phyloP scores from a whole-genome alignment of 2,113 vertebrate genomes.

The Gambusia affinis region DNA sequence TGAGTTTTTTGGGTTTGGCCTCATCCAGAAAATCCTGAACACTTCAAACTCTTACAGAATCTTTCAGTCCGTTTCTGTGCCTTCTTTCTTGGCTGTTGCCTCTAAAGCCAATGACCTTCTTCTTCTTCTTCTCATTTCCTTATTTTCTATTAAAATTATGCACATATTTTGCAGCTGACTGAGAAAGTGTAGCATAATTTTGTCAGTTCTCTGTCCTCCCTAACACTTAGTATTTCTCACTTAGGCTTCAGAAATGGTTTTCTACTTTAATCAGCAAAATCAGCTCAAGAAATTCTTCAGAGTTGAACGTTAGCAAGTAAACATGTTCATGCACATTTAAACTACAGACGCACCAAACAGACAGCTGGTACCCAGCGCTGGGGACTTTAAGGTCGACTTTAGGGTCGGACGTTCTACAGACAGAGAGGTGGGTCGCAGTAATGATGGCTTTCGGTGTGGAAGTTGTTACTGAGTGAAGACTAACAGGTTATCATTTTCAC shows the following conservation, averaged over 20 bases:
- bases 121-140: background rate
- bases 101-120: background rate
- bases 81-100: background rate
- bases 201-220: background rate
- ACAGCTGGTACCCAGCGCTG: too few relatives aligned
- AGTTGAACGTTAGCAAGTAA: too few relatives aligned
- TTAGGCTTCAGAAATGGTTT: background rate
- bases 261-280: background rate
- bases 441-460: background rate
- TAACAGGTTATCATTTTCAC: background rate
- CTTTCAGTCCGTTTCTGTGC: background rate
- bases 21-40: background rate
- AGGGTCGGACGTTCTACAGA: too few relatives aligned
- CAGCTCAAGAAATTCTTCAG: background rate
- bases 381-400: too few relatives aligned
- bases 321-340: too few relatives aligned
- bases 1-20: background rate
- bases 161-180: background rate
- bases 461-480: background rate
- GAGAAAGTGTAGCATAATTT: background rate
- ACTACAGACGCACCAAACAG: too few relatives aligned
- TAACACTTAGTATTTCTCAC: background rate
- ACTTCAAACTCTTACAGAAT: background rate
- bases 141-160: background rate
- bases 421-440: background rate